phyloP scores from a whole-genome alignment of 2,797 vertebrate genomes.

The Enteromius anoplus region DNA sequence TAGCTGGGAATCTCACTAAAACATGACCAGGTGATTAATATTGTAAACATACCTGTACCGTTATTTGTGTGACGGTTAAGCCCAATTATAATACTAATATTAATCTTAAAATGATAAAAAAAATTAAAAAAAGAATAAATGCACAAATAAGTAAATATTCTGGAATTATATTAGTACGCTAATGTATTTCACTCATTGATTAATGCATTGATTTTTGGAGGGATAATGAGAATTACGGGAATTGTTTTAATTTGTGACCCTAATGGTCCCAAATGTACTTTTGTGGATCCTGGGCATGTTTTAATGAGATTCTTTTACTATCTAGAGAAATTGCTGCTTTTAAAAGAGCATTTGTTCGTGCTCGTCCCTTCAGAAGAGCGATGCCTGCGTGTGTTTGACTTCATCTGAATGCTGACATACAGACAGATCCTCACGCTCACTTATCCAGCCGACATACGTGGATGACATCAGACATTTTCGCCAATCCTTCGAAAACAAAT shows the following conservation, averaged over 20 bases:
- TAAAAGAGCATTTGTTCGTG: not conserved
- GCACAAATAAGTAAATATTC: not conserved
- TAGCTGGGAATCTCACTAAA: not conserved
- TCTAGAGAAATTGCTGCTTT: not conserved
- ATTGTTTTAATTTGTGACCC: not conserved
- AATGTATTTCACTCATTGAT: no score
- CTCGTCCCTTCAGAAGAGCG: not conserved
- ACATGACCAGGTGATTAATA: not conserved
- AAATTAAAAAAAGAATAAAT: not conserved
- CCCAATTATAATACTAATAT: not conserved
- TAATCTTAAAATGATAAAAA: not conserved
- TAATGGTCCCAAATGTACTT: not conserved
- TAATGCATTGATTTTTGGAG: not conserved
- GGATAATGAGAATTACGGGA: not conserved
- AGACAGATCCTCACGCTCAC: conserved; percentile 1
- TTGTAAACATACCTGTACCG: not conserved
- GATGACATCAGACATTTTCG: not conserved
- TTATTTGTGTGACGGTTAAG: not conserved
- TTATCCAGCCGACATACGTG: not conserved
- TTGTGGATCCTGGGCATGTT: not conserved
- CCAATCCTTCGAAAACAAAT: not conserved
- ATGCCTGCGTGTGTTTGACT: conserved; percentile 17
- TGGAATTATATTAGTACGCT: not conserved
- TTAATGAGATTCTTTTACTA: not conserved
- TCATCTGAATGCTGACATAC: not conserved